Percentiles rank a stretch among this genome's conserved stretches.
phyloP scores from a whole-genome alignment of 2,113 vertebrate genomes.

The Strigops habroptila region DNA sequence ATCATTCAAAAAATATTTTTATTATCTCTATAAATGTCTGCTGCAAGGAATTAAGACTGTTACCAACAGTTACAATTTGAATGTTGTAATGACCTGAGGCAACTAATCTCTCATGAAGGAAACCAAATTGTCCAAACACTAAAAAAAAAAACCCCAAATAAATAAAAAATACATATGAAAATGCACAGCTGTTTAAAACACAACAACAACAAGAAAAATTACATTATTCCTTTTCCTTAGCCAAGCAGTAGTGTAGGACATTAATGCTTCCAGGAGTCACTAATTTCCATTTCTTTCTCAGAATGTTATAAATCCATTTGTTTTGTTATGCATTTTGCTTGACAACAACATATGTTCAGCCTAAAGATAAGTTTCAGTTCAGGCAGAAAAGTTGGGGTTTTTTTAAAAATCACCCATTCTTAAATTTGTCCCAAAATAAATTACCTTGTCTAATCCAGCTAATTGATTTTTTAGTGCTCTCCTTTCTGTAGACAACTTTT shows the following conservation, averaged over 20 bases:
- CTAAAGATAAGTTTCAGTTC: neutral
- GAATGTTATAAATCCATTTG: neutral
- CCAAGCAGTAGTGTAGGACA: neutral
- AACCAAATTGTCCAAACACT: neutral
- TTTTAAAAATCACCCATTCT: neutral
- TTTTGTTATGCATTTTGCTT: neutral
- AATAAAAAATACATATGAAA: neutral
- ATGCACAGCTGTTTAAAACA: neutral
- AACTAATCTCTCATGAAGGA: neutral
- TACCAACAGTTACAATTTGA: neutral
- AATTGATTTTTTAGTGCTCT: conserved; percentile 64
- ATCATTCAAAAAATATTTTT: neutral
- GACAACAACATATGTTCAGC: neutral
- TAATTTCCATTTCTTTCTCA: neutral
- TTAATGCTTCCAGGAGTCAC: neutral
- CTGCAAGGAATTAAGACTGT: neutral
- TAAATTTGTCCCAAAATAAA: conserved; percentile 16
- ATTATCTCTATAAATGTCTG: neutral
- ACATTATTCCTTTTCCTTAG: neutral
- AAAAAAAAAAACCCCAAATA: neutral
- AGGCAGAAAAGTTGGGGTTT: neutral
- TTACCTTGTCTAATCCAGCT: conserved; percentile 68
- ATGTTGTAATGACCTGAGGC: neutral
- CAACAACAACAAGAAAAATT: neutral
- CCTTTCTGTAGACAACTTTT: conserved; percentile 63